Conservation (phyloP, 2,797 vertebrate genomes). For the Phalanger gymnotis region DNA sequence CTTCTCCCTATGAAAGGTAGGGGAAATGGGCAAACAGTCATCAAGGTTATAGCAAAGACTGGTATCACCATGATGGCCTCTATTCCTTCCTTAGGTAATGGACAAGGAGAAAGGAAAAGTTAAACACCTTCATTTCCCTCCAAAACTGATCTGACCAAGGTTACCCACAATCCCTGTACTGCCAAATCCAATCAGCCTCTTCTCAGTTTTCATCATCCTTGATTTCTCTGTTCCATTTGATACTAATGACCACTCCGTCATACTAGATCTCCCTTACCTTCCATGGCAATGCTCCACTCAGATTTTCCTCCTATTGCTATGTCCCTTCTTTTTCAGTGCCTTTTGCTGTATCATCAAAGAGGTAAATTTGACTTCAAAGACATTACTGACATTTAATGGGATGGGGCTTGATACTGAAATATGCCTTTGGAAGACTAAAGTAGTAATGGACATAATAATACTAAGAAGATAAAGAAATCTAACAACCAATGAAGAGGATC, state of each 20-base stretch:
- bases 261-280: background rate
- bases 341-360: background rate
- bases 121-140: background rate
- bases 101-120: background rate
- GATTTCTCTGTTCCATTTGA: background rate
- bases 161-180: background rate
- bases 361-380: background rate
- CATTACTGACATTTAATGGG: background rate
- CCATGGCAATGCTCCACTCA: background rate
- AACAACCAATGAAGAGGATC: background rate
- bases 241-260: background rate
- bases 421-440: background rate
- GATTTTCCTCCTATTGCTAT: background rate
- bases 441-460: background rate
- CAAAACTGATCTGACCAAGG: background rate
- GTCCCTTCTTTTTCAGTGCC: background rate
- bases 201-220: background rate
- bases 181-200: background rate
- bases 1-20: constrained; percentile 90
- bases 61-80: background rate
- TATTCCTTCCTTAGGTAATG: background rate
- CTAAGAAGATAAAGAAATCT: background rate
- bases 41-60: background rate
- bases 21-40: background rate
- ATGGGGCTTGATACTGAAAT: background rate